Evolutionary conservation across 2,113 vertebrate species (phyloP).

Genomic region (Hystrix brachyura): DNA sequence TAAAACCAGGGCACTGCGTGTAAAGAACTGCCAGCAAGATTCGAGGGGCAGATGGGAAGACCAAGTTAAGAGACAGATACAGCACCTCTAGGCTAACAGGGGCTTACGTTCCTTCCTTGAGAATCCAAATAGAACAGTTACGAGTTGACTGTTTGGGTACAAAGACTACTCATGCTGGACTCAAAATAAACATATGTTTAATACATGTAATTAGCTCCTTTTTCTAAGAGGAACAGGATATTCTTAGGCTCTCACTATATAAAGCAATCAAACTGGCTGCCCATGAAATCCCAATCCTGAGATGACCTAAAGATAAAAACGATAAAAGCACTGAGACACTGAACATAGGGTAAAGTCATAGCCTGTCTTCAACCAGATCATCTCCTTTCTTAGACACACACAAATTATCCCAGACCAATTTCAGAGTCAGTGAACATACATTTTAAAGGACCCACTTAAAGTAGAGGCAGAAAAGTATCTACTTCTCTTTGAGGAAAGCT

Average conservation of each 20-base stretch:
- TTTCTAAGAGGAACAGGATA: slow-evolving; percentile 61
- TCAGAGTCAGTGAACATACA: background rate
- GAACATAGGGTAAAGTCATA: background rate
- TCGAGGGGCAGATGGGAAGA: background rate
- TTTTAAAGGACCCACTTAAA: background rate
- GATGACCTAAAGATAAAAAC: slow-evolving; percentile 45
- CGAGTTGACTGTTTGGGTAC: slow-evolving; percentile 60
- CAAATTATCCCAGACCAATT: background rate
- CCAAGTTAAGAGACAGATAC: background rate
- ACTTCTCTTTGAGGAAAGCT: background rate
- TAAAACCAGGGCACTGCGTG: slow-evolving; percentile 46
- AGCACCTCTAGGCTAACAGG: slow-evolving; percentile 38
- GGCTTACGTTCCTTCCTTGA: slow-evolving; percentile 27
- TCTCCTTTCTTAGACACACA: background rate
- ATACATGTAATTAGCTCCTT: slow-evolving; percentile 61
- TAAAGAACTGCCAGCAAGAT: background rate
- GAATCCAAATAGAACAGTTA: slow-evolving; percentile 65
- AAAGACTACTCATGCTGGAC: slow-evolving; percentile 60
- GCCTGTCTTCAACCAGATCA: background rate
- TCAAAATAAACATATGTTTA: slow-evolving; percentile 68
- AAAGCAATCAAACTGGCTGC: slow-evolving; percentile 57
- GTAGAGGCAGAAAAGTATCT: background rate
- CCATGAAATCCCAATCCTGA: slow-evolving; percentile 38
- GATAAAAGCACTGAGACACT: background rate
- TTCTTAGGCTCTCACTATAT: slow-evolving; percentile 15